Conservation (phyloP, 2,113 vertebrate genomes). For the Stomatorhinus ivindoensis region DNA sequence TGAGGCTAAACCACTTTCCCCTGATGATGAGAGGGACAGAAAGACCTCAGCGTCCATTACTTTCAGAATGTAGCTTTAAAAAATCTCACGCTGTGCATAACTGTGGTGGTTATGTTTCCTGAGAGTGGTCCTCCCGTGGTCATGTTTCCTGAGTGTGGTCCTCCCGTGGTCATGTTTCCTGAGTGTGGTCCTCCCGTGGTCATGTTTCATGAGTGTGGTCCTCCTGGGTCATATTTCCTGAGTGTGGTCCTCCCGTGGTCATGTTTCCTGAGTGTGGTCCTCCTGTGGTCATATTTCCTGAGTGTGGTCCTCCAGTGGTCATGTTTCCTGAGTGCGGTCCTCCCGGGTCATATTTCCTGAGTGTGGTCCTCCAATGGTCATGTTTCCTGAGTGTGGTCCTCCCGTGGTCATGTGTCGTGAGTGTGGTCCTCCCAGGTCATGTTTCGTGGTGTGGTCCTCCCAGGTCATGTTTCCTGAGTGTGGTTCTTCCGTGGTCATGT, state of each 20-base stretch:
- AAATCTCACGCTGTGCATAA: not conserved
- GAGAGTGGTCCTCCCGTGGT: not conserved
- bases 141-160: not conserved
- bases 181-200: not conserved
- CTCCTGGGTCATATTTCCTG: not conserved
- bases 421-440: not conserved
- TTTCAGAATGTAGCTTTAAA: not conserved
- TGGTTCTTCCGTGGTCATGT: too few species aligned
- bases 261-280: not conserved
- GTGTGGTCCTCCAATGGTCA: not conserved
- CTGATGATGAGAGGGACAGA: not conserved
- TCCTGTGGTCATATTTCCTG: not conserved
- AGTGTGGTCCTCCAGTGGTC: not conserved
- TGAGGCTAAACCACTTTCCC: not conserved
- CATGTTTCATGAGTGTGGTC: not conserved
- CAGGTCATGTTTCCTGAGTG: not conserved
- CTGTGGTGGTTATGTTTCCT: not conserved
- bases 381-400: not conserved
- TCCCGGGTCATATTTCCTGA: not conserved
- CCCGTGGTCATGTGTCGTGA: not conserved
- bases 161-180: not conserved
- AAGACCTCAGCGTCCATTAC: not conserved
- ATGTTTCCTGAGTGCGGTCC: not conserved
- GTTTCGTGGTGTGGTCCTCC: not conserved
- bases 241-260: too few species aligned